Percentiles rank a stretch among this genome's conserved stretches.
These are phyloP conservation scores for Mionectes olivaceus DNA, from an alignment of 2,797 vertebrate genomes.

Conservation along the genomic window DNA sequence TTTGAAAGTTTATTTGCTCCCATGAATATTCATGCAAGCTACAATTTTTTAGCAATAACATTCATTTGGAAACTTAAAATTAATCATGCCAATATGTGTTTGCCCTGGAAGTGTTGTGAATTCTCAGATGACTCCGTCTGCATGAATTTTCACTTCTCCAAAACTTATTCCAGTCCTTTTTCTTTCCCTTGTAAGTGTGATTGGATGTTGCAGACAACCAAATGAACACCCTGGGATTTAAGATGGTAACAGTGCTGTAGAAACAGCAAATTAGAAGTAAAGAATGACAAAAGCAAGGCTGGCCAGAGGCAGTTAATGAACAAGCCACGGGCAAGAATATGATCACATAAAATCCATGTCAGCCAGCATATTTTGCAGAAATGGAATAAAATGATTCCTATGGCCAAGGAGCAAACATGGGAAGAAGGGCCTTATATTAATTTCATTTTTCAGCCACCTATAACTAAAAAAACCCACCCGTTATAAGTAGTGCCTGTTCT, in stretches of 20 bases:
- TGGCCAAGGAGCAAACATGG: not conserved
- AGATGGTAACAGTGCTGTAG: not conserved
- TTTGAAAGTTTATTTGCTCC: constrained; percentile 44
- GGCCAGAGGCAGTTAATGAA: constrained; percentile 1
- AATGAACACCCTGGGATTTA: constrained; percentile 29
- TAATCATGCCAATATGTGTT: constrained; percentile 52
- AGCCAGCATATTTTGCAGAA: not conserved
- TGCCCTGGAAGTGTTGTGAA: constrained; percentile 49
- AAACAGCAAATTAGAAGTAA: constrained; percentile 47
- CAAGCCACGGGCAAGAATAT: not conserved
- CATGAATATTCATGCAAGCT: constrained; percentile 55
- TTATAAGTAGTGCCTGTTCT: not conserved
- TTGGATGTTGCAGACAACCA: not conserved
- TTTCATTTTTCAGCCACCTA: constrained; percentile 21
- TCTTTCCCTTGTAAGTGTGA: not conserved
- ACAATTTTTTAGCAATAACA: constrained; percentile 15
- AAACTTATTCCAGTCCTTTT: not conserved
- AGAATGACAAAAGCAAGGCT: constrained; percentile 19
- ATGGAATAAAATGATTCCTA: not conserved
- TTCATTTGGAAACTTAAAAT: constrained; percentile 35
- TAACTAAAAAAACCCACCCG: not conserved
- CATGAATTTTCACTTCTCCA: constrained; percentile 14
- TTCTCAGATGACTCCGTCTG: constrained; percentile 29
- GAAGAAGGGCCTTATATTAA: not conserved
- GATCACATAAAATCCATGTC: not conserved